phyloP scores from a whole-genome alignment of 30 jellyfish, hydroid and myxozoan genomes.

The Clytia hemisphaerica region DNA sequence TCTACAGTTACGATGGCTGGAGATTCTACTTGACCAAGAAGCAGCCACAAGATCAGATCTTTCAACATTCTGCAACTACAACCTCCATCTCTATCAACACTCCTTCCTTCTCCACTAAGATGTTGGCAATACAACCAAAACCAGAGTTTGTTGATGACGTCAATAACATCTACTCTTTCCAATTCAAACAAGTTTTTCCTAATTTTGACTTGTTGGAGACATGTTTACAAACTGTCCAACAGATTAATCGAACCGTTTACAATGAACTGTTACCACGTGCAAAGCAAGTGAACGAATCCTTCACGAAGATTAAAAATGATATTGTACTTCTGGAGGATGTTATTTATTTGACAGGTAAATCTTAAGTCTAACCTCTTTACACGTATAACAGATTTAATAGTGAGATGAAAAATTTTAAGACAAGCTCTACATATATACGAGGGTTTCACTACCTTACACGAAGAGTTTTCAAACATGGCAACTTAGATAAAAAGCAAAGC shows the following conservation, averaged over 20 bases:
- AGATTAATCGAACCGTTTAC: slow-evolving; percentile 35
- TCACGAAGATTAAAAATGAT: neutral
- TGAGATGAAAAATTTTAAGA: too few species aligned
- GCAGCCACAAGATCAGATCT: slow-evolving; percentile 19
- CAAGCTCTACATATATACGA: too few species aligned
- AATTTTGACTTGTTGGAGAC: slow-evolving; percentile 27
- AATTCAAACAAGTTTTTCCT: slow-evolving; percentile 41
- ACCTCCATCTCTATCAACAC: too few species aligned
- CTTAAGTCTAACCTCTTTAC: neutral
- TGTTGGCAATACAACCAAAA: neutral
- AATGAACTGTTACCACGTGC: slow-evolving; percentile 11
- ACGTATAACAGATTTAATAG: too few species aligned
- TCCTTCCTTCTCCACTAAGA: neutral
- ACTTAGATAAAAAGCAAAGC: too few species aligned
- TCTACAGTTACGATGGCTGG: slow-evolving; percentile 87
- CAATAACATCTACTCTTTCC: slow-evolving; percentile 29
- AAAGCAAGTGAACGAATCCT: slow-evolving; percentile 13
- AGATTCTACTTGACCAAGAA: slow-evolving; percentile 46
- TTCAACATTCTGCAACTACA: slow-evolving; percentile 3
- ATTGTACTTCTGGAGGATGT: slow-evolving; percentile 48
- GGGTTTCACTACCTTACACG: too few species aligned
- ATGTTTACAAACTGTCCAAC: slow-evolving; percentile 19
- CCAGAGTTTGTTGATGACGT: neutral
- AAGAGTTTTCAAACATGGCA: too few species aligned
- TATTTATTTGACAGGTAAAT: slow-evolving; percentile 45